phyloP scores from a whole-genome alignment of 1,140 invertebrate genomes.

The Pseudomyrmex gracilis region DNA sequence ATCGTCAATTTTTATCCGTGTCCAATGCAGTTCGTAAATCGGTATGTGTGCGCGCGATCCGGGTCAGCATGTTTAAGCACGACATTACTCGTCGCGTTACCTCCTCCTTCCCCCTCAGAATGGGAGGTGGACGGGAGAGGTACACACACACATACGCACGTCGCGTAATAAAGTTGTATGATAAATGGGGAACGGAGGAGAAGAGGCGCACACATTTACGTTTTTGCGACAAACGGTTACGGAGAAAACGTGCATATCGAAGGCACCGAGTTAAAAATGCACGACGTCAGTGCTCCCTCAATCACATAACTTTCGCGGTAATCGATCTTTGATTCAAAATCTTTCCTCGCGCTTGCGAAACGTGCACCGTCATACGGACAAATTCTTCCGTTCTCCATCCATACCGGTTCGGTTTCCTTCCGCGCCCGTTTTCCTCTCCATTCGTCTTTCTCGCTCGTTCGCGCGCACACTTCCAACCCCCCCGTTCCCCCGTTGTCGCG shows the following conservation, averaged over 20 bases:
- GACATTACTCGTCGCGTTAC: not conserved
- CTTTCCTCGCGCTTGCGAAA: constrained; percentile 66
- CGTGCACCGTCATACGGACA: constrained; percentile 68
- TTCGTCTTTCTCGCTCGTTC: constrained; percentile 16
- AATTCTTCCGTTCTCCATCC: constrained; percentile 56
- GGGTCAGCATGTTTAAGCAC: constrained; percentile 19
- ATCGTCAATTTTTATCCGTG: constrained; percentile 14
- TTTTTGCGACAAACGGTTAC: constrained; percentile 63
- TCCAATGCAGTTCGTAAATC: not conserved
- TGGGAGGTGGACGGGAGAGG: not conserved
- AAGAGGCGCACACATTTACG: constrained; percentile 52
- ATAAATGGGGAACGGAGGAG: constrained; percentile 72
- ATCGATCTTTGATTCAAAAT: constrained; percentile 75
- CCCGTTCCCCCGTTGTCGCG: constrained; percentile 11
- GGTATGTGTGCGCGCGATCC: constrained; percentile 19
- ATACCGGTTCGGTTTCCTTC: constrained; percentile 11
- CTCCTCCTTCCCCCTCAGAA: too few species aligned
- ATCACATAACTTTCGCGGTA: constrained; percentile 56
- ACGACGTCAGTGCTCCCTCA: constrained; percentile 56
- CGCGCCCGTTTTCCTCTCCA: constrained; percentile 1
- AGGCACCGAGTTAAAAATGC: constrained; percentile 60
- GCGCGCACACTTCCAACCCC: not conserved
- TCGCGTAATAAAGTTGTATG: constrained; percentile 69
- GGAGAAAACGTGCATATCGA: constrained; percentile 6
- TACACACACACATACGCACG: constrained; percentile 16